A percentile compares a stretch with the other conserved stretches of the same genome.
Conservation (phyloP, 2,888 invertebrate species). For the Ptychoptera contaminata region DNA sequence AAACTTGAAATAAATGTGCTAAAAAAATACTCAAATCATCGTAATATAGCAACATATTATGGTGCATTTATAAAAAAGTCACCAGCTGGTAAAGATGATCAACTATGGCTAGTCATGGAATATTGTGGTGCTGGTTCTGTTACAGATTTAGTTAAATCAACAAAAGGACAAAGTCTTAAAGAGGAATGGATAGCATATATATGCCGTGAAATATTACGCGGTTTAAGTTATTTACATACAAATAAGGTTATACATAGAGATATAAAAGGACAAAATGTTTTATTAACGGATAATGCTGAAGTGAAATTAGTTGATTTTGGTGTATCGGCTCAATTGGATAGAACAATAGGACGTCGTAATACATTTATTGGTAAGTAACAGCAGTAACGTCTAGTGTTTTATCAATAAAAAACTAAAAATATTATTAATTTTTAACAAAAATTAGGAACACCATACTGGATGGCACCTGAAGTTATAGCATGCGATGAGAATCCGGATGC, state of each 20-base stretch:
- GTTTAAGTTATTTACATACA: conserved; percentile 91
- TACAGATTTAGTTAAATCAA: conserved; percentile 97
- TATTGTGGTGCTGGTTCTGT: conserved; percentile 99
- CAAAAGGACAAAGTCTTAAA: conserved; percentile 93
- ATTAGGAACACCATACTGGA: conserved; percentile 93
- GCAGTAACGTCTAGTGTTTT: too few relatives aligned
- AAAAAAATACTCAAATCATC: conserved; percentile 96
- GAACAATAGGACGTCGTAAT: conserved; percentile 96
- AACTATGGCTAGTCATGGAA: conserved; percentile 99
- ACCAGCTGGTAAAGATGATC: conserved; percentile 97
- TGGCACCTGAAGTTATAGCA: conserved; percentile 99
- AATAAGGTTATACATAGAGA: conserved; percentile 99
- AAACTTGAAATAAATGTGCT: conserved; percentile 99
- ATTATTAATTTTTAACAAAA: neutral
- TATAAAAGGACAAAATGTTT: conserved; percentile 98
- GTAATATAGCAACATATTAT: conserved; percentile 99
- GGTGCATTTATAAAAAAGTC: conserved; percentile 99
- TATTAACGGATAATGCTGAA: conserved; percentile 98
- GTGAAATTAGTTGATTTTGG: conserved; percentile 99
- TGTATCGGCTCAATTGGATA: conserved; percentile 96
- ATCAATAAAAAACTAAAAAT: too few relatives aligned
- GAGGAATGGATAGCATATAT: conserved; percentile 99
- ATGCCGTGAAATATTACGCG: conserved; percentile 88
- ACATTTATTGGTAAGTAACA: conserved; percentile 75
- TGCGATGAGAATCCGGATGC: conserved; percentile 99